A percentile compares a stretch with the other conserved stretches of the same genome.
Evolutionary conservation across 2,797 vertebrate species (phyloP).

Genomic region (Oceanodroma leucorhoa): DNA sequence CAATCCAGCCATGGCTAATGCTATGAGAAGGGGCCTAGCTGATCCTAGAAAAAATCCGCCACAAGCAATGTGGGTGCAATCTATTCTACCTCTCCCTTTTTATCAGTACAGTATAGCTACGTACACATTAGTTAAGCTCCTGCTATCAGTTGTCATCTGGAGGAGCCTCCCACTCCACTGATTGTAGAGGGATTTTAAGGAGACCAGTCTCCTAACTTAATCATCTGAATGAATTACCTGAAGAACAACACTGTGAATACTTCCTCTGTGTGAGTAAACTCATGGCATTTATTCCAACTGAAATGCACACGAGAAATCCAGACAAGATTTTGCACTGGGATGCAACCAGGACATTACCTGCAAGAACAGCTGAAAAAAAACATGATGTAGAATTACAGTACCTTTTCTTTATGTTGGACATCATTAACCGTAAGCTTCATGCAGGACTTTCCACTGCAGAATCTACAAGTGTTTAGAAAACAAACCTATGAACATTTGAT

Average conservation of each 20-base stretch:
- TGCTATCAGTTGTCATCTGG: not conserved
- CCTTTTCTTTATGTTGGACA: not conserved
- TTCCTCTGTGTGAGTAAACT: not conserved
- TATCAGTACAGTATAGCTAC: not conserved
- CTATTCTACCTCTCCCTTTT: not conserved
- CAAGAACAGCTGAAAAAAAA: not conserved
- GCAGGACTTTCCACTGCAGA: not conserved
- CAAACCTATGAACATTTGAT: not conserved
- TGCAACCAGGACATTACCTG: not conserved
- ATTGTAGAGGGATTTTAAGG: not conserved
- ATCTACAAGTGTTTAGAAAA: not conserved
- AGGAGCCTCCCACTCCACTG: not conserved
- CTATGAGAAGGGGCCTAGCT: not conserved
- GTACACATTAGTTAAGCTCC: not conserved
- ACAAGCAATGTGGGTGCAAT: not conserved
- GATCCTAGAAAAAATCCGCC: not conserved
- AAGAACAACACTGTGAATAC: not conserved
- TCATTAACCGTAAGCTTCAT: not conserved
- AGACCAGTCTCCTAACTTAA: not conserved
- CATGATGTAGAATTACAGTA: not conserved
- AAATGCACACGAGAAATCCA: not conserved
- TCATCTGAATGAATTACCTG: not conserved
- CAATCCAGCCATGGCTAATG: not conserved
- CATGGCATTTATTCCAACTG: not conserved
- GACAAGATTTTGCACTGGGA: not conserved